Base-by-base conservation (phyloP, 1,140 invertebrate genomes). In the Temnothorax longispinosus region DNA sequence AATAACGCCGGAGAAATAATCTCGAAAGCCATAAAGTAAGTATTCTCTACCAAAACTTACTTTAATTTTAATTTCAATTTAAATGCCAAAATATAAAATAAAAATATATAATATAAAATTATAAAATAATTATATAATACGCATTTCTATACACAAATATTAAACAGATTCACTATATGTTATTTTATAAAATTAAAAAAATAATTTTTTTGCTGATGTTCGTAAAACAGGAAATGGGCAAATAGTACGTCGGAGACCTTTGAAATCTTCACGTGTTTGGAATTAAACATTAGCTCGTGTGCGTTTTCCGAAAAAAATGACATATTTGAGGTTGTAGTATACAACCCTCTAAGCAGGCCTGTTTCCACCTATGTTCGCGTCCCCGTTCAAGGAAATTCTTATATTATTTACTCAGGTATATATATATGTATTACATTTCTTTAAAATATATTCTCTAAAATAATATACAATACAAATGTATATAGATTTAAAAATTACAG, bases 271-370 rank as follows among this genome's bases (percentile, higher is more conserved):
- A 96, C 96, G 54, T 98, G 98, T 94, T 93, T 96, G 7, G 88
- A 96, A 44, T 91, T 97, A 1, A 99, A 97, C 82, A 96, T 97
- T 0, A 97, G 97, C 90, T 91, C 95, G 0, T 97, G 97, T 84
- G 90, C 88, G 92, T 92, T 96, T n/a, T 96, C 97, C 1, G 98
- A 98, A 93, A 93, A 92, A 5, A 95, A 95, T 56, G 93, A 96
- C 78, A 94, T 96, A 86, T 97, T 98, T 92, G 93, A 97, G 1
- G 95, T 98, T 0, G 97, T 97, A 0, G 91, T 98, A 3, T 98
- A 98, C 93, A 99, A 99, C 94, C 98, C 98, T 0, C 91, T 98
- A 10, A 97, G 97, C 74, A 96, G 97, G 54, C 93, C 96, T 50
- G 96, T 97, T 0, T 95, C 96, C 13, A 95, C 96, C 58, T 97